Evolutionary conservation across 2,797 vertebrate genomes (phyloP), one percentile per base, ranked within the genome.

Genomic region (Cichlasoma orientale): DNA sequence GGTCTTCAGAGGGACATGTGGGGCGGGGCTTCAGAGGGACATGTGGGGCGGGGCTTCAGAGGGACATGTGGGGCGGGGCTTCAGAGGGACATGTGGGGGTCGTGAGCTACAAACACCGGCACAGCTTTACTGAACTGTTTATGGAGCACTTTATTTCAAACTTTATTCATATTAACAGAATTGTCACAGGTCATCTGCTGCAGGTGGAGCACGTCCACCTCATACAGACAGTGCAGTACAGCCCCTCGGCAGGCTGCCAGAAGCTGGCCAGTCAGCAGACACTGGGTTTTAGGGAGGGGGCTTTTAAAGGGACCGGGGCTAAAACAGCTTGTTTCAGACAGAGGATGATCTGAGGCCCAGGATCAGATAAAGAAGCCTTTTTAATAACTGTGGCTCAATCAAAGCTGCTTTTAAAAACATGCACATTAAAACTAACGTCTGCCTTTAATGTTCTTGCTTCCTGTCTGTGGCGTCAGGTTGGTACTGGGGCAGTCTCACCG

Each of bases 401-500:
- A 53, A 11, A 53, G 9, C n/a, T 53, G n/a, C 19, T 21, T 19
- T 18, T 47, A 4, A 3, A 19, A 50, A 19, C 7, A 50, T 7
- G 6, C 1, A n/a, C 8, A 9, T 52, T 52, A 3, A 53, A 10
- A 53, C 52, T 21, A 21, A 53, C 7, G 0, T 21, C 52, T 21
- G 3, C 4, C 4, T 53, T 21, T 47, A 44, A 50, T n/a, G 18
- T 68, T 66, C 8, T 47, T 50, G 3, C 23, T 44, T 68, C 19
- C 14, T 54, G 72, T 69, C 33, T 36, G 33, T 36, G 19, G 55
- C 41, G 7, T 3, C 93, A 99, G 98, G 98, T 63, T 99, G 98
- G 98, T 99, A 99, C 92, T 99, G 98, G 98, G 98, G 98, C 82
- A 95, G 94, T 82, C 95, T 99, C 94, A 97, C 96, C 6, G 97